Evolutionary conservation across 2,888 invertebrate species (phyloP).

Genomic region (Halictus ligatus): DNA sequence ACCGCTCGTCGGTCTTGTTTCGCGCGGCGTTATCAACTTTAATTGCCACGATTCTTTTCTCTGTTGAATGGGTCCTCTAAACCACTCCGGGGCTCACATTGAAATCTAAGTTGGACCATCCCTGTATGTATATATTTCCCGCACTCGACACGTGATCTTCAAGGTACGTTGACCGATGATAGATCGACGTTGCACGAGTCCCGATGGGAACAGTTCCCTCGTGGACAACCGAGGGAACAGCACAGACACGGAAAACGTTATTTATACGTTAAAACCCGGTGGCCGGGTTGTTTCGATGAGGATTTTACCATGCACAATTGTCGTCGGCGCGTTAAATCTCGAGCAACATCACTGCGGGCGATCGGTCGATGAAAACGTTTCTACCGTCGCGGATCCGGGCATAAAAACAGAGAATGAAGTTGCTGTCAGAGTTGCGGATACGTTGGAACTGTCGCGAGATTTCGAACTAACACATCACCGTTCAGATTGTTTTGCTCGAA

Average conservation of each 20-base stretch:
- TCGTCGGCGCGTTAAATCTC: conserved; percentile 13
- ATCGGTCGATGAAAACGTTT: not conserved
- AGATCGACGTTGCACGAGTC: not conserved
- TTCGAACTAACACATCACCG: conserved; percentile 24
- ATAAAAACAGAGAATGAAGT: not conserved
- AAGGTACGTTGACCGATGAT: conserved; percentile 10
- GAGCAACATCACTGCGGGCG: conserved; percentile 3
- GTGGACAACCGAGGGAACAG: no score
- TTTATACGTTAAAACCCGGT: not conserved
- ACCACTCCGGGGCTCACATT: not conserved
- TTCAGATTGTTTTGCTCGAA: conserved; percentile 2
- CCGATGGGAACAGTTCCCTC: not conserved
- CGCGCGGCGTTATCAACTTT: conserved; percentile 24
- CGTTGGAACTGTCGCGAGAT: not conserved
- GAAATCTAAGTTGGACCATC: conserved; percentile 1
- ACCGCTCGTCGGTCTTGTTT: conserved; percentile 5
- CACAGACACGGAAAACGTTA: not conserved
- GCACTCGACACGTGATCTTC: conserved; percentile 45
- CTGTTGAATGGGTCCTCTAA: not conserved
- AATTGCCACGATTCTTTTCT: conserved; percentile 26
- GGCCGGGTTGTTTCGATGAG: not conserved
- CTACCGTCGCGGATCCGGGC: not conserved
- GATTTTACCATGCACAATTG: not conserved
- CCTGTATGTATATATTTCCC: conserved; percentile 14
- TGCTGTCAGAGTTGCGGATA: not conserved